These are phyloP conservation scores for Calosoma granatense DNA, from an alignment of 1,140 invertebrate genomes.

Conservation along the genomic window DNA sequence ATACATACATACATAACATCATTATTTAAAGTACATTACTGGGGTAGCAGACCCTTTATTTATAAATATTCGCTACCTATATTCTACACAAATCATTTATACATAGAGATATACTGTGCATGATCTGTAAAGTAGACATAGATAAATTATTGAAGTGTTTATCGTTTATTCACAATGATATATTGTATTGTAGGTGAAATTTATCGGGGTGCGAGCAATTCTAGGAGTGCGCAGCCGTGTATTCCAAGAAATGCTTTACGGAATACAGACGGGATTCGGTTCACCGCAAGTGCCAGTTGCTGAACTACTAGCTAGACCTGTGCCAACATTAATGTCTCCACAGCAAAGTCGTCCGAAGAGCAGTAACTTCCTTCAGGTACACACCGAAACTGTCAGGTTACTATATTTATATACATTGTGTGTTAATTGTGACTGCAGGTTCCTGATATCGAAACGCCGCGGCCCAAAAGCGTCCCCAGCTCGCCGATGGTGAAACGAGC, in stretches of 20 bases:
- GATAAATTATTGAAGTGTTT: no score
- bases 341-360: constrained; percentile 71
- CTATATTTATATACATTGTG: neutral
- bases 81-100: no score
- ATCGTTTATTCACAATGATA: no score
- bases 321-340: constrained; percentile 71
- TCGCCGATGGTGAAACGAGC: constrained; percentile 91
- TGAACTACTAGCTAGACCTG: constrained; percentile 72
- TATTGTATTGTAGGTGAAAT: constrained; percentile 40
- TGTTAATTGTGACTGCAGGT: constrained; percentile 16
- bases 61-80: no score
- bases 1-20: no score
- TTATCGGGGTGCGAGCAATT: constrained; percentile 84
- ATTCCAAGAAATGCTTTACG: constrained; percentile 91
- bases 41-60: no score
- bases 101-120: no score
- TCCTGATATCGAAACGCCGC: constrained; percentile 37
- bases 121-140: no score
- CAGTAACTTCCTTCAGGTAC: constrained; percentile 84
- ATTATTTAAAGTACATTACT: no score
- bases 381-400: constrained; percentile 27
- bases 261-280: constrained; percentile 87
- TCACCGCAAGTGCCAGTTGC: constrained; percentile 85
- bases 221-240: constrained; percentile 79
- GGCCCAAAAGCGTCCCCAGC: constrained; percentile 85